Conservation (phyloP, 2,113 vertebrate genomes). For the Heterocephalus glaber region DNA sequence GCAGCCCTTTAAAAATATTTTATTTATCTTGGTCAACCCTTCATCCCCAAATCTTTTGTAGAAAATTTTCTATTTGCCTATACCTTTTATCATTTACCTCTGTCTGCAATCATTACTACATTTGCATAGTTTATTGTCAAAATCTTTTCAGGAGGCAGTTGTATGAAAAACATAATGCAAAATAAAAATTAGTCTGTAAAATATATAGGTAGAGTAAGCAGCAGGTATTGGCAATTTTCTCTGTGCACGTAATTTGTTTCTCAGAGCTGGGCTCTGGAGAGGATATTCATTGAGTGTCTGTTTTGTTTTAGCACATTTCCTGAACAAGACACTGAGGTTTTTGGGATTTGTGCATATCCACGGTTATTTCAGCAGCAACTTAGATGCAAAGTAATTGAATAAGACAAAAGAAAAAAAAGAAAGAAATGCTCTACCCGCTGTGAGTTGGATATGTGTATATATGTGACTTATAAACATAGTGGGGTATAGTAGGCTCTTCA, state of each 20-base stretch:
- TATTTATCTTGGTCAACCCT: neutral
- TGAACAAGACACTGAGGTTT: neutral
- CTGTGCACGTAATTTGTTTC: neutral
- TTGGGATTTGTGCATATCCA: neutral
- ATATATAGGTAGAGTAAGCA: neutral
- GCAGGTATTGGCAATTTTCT: neutral
- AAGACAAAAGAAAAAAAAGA: neutral
- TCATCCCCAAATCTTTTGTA: neutral
- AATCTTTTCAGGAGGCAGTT: neutral
- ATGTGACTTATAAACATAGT: neutral
- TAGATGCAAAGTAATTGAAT: slow-evolving; percentile 7
- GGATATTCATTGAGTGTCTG: neutral
- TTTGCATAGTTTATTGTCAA: neutral
- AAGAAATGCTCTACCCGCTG: neutral
- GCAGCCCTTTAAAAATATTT: neutral
- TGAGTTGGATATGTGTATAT: neutral
- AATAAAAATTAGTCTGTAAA: slow-evolving; percentile 45
- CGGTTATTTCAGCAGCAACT: neutral
- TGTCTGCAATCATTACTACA: neutral
- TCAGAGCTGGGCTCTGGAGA: neutral
- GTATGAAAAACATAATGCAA: slow-evolving; percentile 60
- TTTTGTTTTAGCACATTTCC: slow-evolving; percentile 37
- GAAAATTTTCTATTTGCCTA: neutral
- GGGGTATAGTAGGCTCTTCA: neutral
- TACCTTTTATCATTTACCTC: neutral